Evolutionary conservation across 2,797 vertebrate genomes (phyloP).

Genomic region (Scolopax bukidnonensis): DNA sequence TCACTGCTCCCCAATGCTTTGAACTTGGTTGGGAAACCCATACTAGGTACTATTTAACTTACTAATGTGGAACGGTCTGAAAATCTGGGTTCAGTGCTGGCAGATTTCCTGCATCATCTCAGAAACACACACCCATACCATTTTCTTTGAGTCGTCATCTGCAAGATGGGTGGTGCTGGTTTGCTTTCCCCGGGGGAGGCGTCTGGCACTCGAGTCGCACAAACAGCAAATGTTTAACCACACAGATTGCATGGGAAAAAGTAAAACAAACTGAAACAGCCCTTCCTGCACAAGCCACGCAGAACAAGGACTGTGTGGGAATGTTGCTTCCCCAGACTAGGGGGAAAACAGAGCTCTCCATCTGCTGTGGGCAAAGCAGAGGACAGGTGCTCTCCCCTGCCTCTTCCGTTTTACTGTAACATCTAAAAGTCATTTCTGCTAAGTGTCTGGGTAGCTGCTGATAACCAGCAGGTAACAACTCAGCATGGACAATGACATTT

Average conservation of each 20-base stretch:
- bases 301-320: slow-evolving; percentile 46
- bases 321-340: neutral
- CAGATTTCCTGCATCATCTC: neutral
- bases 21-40: neutral
- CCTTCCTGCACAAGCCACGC: neutral
- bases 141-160: neutral
- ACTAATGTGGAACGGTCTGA: neutral
- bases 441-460: slow-evolving; percentile 59
- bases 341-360: slow-evolving; percentile 31
- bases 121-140: neutral
- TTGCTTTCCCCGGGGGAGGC: slow-evolving; percentile 15
- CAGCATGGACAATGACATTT: slow-evolving; percentile 69
- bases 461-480: slow-evolving; percentile 67
- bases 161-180: neutral
- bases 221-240: slow-evolving; percentile 68
- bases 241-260: slow-evolving; percentile 22
- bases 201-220: slow-evolving; percentile 57
- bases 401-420: slow-evolving; percentile 12
- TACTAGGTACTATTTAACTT: neutral
- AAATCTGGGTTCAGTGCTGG: neutral
- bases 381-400: slow-evolving; percentile 37
- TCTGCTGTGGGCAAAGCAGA: slow-evolving; percentile 37
- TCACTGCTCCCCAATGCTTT: neutral
- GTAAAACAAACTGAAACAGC: slow-evolving; percentile 66
- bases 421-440: slow-evolving; percentile 63